phyloP scores from a whole-genome alignment of 2,888 invertebrate genomes.

The Iselma pallidipennis region DNA sequence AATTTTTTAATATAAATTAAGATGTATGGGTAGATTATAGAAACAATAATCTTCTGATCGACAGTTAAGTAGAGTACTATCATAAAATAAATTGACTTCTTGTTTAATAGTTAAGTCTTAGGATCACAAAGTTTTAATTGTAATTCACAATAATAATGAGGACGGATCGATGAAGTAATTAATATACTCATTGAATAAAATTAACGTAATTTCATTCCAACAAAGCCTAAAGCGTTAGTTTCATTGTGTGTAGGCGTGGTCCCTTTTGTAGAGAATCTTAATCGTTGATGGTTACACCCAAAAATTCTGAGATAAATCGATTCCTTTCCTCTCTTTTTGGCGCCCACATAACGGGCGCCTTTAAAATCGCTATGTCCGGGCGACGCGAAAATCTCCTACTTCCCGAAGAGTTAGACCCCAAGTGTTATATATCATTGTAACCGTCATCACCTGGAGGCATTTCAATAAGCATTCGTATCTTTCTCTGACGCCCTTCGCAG shows the following conservation, averaged over 20 bases:
- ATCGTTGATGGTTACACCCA: not conserved
- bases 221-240: not conserved
- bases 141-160: constrained; percentile 17
- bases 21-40: constrained; percentile 1
- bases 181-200: not conserved
- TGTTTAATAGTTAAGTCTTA: constrained; percentile 15
- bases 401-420: no score
- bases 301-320: not conserved
- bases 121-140: constrained; percentile 14
- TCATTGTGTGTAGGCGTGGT: not conserved
- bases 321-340: no score
- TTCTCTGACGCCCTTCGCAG: no score
- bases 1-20: not conserved
- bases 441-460: no score
- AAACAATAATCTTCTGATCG: constrained; percentile 21
- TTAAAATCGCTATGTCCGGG: no score
- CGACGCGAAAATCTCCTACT: no score
- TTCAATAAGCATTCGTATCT: no score
- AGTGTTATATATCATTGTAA: no score
- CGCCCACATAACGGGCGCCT: no score
- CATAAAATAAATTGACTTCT: constrained; percentile 23
- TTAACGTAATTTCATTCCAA: not conserved
- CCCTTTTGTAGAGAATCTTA: no score
- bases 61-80: constrained; percentile 15
- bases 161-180: constrained; percentile 11